Evolutionary conservation across 1,140 invertebrate genomes (phyloP), one percentile per base, ranked within the genome.

Genomic region (Hyles vespertilio): DNA sequence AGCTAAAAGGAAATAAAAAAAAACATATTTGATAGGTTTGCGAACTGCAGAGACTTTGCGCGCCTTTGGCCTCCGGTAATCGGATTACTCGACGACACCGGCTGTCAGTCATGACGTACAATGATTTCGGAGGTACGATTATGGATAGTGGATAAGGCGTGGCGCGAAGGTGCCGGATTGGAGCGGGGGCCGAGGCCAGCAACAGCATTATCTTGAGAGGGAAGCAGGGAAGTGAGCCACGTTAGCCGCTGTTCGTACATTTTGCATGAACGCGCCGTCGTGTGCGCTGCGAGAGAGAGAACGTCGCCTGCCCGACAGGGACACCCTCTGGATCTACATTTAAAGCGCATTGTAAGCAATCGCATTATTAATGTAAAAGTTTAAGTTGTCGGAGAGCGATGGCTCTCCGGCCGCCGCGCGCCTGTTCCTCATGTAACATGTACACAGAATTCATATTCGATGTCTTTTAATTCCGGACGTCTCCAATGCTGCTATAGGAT

Each of bases 261-360:
- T 84, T 85, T 87, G 78, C 74, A 87, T 87, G 81, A 84, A 61
- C 51, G 48, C 48, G 34, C 63, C 58, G 65, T 56, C 64, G 82
- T 72, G 61, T 65, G 76, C 74, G 72, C 74, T 72, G 74, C 64
- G 63, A 58, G 75, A 61, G 70, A 51, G 74, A 79, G 36, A 40
- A 8, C 36, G 4, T 50, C 33, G 12, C 44, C 69, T 48, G 63
- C 52, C 36, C 36, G 71, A 82, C 48, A 64, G 71, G 58, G 76
- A 81, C 65, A 63, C 54, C 57, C 72, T 74, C 70, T 75, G 75
- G 77, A 86, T 88, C 81, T 88, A 88, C 85, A 88, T 86, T 88
- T 88, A 86, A 86, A 88, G 85, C 81, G 81, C 81, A 85, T 88
- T 86, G 85, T 86, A 86, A 88, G 83, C 85, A 86, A 84, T 77